Conservation (phyloP, 2,888 invertebrate genomes). For the Incurvaria masculella region DNA sequence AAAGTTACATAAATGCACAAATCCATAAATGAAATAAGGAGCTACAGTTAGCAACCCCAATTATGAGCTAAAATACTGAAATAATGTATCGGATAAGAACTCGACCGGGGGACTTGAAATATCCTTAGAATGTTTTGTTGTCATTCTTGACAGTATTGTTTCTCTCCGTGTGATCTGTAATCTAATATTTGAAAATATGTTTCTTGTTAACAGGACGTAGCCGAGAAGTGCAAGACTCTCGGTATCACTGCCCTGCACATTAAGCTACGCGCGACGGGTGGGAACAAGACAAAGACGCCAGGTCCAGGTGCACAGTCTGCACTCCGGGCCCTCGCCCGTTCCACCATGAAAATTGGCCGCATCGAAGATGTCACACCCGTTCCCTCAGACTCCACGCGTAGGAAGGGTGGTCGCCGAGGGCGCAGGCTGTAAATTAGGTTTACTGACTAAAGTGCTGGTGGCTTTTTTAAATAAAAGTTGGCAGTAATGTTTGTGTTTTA, state of each 20-base stretch:
- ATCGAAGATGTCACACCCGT: conserved; percentile 99
- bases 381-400: conserved; percentile 97
- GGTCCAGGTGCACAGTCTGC: conserved; percentile 99
- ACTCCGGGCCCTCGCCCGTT: conserved; percentile 95
- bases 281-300: conserved; percentile 97
- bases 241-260: conserved; percentile 99
- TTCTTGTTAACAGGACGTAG: conserved; percentile 75
- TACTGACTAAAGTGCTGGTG: not conserved
- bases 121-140: too few relatives aligned
- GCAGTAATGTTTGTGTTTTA: not conserved
- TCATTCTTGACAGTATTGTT: too few relatives aligned
- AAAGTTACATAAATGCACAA: too few relatives aligned
- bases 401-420: conserved; percentile 99
- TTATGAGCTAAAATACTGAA: too few relatives aligned
- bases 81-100: too few relatives aligned
- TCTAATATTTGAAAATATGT: conserved; percentile 6
- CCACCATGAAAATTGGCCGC: conserved; percentile 99
- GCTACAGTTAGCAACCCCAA: too few relatives aligned
- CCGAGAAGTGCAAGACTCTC: conserved; percentile 95
- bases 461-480: not conserved
- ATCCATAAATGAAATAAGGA: too few relatives aligned
- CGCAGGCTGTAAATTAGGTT: conserved; percentile 81
- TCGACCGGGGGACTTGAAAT: too few relatives aligned
- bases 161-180: too few relatives aligned
- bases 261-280: conserved; percentile 97